Evolutionary conservation across 1,140 invertebrate genomes (phyloP), one percentile per base, ranked within the genome.

Genomic region (Halictus rubicundus): DNA sequence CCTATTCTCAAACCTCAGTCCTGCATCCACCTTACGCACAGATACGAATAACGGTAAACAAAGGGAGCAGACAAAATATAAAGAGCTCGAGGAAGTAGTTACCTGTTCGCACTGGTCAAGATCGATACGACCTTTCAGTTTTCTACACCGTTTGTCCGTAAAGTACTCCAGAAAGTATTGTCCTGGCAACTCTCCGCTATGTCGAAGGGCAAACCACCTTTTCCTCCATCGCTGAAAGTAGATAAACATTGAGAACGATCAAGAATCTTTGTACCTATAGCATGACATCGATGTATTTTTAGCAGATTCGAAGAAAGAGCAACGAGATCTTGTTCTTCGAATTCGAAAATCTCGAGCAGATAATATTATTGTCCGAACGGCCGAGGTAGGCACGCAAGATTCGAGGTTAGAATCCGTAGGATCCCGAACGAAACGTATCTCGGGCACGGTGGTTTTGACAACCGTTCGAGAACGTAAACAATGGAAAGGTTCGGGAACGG

Each of bases 91-190:
- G 14, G 25, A 70, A 64, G 73, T 61, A 64, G 25, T 88, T 93
- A 97, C 98, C 94, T 99, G 97, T 93, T 98, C 97, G 93, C 98
- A 99, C 90, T 98, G 96, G 94, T 98, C 97, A 83, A 99, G 94
- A 94, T 99, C 97, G 80, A 99, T 98, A 80, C 95, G 95, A 80
- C 98, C 98, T 93, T 99, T 99, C 69, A 97, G 93, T 90, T 97
- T 97, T 84, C 96, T 95, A 89, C 97, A 96, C 85, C 96, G 95
- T 88, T 96, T 95, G 91, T 99, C 98, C 16, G 96, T 96, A 92
- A 97, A 99, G 93, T 99, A 99, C 89, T 98, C 97, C 76, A 99
- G 94, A 89, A 97, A 96, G 94, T 97, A 99, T 93, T 98, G 97
- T 71, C 97, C 97, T 69, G 98, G 98, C 84, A 98, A 95, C 89